Evolutionary conservation across 2,888 invertebrate species (phyloP), one percentile per base, ranked within the genome.

Genomic region (Eupithecia centaureata): DNA sequence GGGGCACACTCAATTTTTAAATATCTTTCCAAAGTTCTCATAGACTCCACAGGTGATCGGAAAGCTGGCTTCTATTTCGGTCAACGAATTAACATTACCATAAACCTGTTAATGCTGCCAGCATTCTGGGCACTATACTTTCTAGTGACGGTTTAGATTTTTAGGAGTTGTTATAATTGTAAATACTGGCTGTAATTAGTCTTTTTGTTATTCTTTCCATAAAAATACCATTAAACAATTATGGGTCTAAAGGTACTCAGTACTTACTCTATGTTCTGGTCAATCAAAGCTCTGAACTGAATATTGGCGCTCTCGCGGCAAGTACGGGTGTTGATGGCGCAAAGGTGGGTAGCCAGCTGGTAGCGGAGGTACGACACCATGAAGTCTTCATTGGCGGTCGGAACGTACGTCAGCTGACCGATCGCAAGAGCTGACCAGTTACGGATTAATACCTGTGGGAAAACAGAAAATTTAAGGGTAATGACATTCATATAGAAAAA

Each of bases 291-390:
- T 0, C 71, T 70, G 74, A 88, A 89, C 66, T 90, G 88, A 0
- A 38, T 1, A 0, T 5, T 28, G 0, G 92, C 92, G 13, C 84
- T 78, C 0, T 58, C 28, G 0, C 78, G 79, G 68, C 93, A 93
- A 0, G 42, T 79, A 0, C 42, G 18, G 0, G 82, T 84, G 0
- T 81, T 78, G 10, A 90, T 74, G 15, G 74, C 70, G 61, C 93
- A 93, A 76, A 90, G 76, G 0, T 86, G 57, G 0, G 91, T 89
- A 0, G 89, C 90, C 18, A 93, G 62, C 70, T 90, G 88, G 68
- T 80, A 88, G 10, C 92, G 86, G 42, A 91, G 77, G 75, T 91
- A 92, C 0, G 89, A 85, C 2, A 75, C 76, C 89, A 92, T 91
- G 78, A 90, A 93, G 1, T 73, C 30, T 18, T 92, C 92, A 1